phyloP scores from a whole-genome alignment of 2,113 vertebrate species.

The Parotia lawesii region DNA sequence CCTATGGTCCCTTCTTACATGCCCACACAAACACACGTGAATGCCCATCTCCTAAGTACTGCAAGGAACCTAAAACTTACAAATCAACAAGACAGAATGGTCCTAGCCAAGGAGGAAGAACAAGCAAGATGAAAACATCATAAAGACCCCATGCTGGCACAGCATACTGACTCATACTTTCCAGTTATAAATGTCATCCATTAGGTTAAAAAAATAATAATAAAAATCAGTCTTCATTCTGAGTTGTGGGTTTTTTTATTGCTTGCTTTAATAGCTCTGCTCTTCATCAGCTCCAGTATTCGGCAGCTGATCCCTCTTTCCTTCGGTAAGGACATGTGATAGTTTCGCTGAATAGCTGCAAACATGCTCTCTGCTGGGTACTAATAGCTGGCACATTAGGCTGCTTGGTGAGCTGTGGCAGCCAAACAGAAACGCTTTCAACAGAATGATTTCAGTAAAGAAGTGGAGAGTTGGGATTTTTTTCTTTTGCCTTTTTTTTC shows the following conservation, averaged over 20 bases:
- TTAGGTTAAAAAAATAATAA: constrained; percentile 41
- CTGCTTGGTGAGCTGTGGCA: constrained; percentile 59
- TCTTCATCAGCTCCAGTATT: constrained; percentile 35
- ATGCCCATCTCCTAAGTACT: background rate
- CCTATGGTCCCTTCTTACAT: background rate
- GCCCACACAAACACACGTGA: background rate
- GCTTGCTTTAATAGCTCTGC: constrained; percentile 39
- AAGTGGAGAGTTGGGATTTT: background rate
- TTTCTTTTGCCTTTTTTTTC: background rate
- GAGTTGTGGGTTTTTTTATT: background rate
- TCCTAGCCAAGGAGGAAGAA: background rate
- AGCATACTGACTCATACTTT: constrained; percentile 20
- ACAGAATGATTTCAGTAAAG: constrained; percentile 65
- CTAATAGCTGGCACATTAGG: constrained; percentile 58
- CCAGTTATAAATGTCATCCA: constrained; percentile 41
- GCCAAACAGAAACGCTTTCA: constrained; percentile 65
- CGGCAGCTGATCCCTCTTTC: constrained; percentile 28
- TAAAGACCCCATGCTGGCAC: background rate
- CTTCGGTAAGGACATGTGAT: constrained; percentile 10
- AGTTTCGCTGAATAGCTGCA: constrained; percentile 55
- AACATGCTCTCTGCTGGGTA: constrained; percentile 57
- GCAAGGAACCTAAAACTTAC: background rate
- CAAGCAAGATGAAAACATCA: constrained; percentile 19
- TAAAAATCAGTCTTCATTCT: constrained; percentile 32
- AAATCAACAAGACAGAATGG: background rate